phyloP scores from a whole-genome alignment of 53 echinoderm and acorn worm genomes.

The Pentamera pediparva region DNA sequence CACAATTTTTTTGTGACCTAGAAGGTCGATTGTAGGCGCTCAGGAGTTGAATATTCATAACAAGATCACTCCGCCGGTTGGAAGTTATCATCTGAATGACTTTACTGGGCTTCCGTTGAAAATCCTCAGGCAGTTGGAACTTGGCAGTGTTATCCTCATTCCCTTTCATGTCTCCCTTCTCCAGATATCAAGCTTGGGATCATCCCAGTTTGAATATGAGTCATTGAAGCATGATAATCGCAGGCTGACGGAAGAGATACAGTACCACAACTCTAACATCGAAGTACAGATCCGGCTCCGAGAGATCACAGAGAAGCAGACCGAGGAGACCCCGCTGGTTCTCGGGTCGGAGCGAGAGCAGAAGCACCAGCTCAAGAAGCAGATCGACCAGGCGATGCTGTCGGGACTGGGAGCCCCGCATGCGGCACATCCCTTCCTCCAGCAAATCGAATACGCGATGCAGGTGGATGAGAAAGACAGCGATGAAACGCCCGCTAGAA shows the following conservation, averaged over 20 bases:
- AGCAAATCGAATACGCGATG: slow-evolving; percentile 78
- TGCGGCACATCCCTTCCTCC: slow-evolving; percentile 78
- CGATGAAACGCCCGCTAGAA: neutral
- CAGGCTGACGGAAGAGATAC: slow-evolving; percentile 76
- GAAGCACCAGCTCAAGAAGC: slow-evolving; percentile 97
- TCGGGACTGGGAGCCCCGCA: slow-evolving; percentile 75
- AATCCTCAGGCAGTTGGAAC: too few relatives aligned
- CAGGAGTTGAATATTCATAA: too few relatives aligned
- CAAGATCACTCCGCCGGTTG: too few relatives aligned
- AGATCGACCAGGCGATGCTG: slow-evolving; percentile 87
- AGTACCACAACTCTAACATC: slow-evolving; percentile 90
- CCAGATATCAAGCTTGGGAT: slow-evolving; percentile 86
- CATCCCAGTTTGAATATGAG: slow-evolving; percentile 94
- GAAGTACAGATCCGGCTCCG: slow-evolving; percentile 74
- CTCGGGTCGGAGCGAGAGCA: slow-evolving; percentile 88
- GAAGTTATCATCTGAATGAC: too few relatives aligned
- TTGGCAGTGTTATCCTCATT: too few relatives aligned
- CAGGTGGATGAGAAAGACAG: slow-evolving; percentile 29
- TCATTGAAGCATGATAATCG: slow-evolving; percentile 90
- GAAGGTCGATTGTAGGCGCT: too few relatives aligned
- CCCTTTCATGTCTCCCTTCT: too few relatives aligned
- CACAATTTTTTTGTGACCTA: too few relatives aligned
- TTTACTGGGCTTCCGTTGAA: too few relatives aligned
- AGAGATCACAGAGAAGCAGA: slow-evolving; percentile 97
- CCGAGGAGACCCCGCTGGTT: slow-evolving; percentile 87